Evolutionary conservation across 2,888 invertebrate genomes (phyloP).

Genomic region (Sturmia bella): DNA sequence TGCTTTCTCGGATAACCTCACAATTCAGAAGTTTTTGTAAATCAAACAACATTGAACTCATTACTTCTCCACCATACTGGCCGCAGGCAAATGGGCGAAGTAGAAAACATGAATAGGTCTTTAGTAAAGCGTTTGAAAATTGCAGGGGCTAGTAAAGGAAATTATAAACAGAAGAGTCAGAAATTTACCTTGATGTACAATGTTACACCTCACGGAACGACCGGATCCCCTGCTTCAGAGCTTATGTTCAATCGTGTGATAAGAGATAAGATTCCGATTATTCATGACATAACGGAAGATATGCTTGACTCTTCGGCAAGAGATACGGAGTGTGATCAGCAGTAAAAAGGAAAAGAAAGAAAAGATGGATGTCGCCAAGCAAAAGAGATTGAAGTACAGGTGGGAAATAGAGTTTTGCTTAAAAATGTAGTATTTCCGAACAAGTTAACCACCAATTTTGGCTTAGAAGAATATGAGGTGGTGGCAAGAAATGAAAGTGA

Average conservation of each 20-base stretch:
- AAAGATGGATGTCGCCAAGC: not conserved
- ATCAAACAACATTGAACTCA: not conserved
- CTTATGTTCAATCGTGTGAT: not conserved
- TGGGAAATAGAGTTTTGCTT: conserved; percentile 1
- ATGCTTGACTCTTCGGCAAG: conserved; percentile 4
- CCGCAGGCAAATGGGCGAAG: not conserved
- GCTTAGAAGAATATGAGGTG: not conserved
- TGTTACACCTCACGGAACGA: not conserved
- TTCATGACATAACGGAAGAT: not conserved
- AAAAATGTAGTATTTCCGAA: not conserved
- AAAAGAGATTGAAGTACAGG: not conserved
- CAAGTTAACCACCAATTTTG: not conserved
- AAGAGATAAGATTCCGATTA: not conserved
- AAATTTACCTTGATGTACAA: not conserved
- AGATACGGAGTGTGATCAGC: not conserved
- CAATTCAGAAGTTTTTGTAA: not conserved
- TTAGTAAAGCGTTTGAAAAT: conserved; percentile 4
- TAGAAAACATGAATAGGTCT: not conserved
- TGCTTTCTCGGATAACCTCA: not conserved
- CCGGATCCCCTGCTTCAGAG: not conserved
- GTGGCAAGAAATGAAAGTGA: not conserved
- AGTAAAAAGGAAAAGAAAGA: conserved; percentile 7
- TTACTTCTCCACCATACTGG: conserved; percentile 1
- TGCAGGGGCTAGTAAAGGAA: no score
- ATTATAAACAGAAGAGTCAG: not conserved